Evolutionary conservation across 2,797 vertebrate species (phyloP), one percentile per base, ranked within the genome.

Genomic region (Telmatherina bonti): DNA sequence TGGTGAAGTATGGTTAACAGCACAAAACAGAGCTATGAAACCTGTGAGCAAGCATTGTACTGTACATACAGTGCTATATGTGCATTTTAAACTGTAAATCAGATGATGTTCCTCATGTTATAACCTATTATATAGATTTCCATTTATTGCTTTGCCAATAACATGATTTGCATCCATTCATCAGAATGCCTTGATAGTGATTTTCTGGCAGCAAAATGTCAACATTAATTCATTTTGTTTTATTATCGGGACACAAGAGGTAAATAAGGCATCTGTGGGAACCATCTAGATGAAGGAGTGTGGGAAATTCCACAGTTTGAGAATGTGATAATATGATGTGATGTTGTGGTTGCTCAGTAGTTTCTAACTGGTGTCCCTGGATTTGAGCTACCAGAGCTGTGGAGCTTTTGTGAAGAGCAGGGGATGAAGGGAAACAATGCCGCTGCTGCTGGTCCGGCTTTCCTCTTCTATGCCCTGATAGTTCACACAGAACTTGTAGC

Each of bases 361-460:
- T 61, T 15, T 29, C 31, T 56, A 49, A 66, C 58, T 56, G 49
- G 47, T 58, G 67, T 72, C 69, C 26, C 51, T 41, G 59, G 70
- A 82, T 88, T 84, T 88, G 84, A 86, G 61, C 78, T 63, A 7
- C 36, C 41, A 69, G 55, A 60, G 57, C 56, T 67, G 60, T 76
- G 80, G 64, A 79, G 62, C 66, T 41, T 36, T 69, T 85, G 90
- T 91, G 83, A 82, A 84, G 64, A 86, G 78, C 69, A 73, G 26
- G 72, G 90, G 88, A 88, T 92, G 78, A 89, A 87, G 86, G 79
- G 53, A 72, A 87, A 92, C 89, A 92, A 93, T 90, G 65, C 81
- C 57, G 59, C 36, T 47, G 20, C 72, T 76, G 74, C 85, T 82
- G 71, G 52, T 71, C 72, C 57, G 29, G 62, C 59, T 85, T 78